Percentiles rank a stretch among this genome's conserved stretches.
Evolutionary conservation across 2,797 vertebrate species (phyloP).

Genomic region (Helarctos malayanus): DNA sequence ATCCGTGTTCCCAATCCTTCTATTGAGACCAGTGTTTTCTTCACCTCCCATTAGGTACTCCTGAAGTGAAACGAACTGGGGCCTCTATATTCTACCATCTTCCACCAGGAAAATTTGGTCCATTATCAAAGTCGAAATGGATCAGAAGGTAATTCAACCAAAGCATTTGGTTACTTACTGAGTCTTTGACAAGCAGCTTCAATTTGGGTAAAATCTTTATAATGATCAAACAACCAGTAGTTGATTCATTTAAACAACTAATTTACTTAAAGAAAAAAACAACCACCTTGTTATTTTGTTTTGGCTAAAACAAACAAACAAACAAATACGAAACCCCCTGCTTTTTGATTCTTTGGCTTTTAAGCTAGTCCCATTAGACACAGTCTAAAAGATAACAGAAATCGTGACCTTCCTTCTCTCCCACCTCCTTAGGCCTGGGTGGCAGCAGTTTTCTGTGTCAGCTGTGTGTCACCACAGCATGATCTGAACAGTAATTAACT

Average conservation of each 20-base stretch:
- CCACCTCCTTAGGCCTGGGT: conserved; percentile 69
- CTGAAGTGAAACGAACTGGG: background rate
- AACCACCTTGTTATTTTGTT: background rate
- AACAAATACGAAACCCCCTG: background rate
- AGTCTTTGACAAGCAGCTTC: conserved; percentile 30
- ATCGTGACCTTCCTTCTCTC: conserved; percentile 70
- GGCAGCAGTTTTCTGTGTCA: conserved; percentile 80
- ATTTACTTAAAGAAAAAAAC: background rate
- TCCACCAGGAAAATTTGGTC: conserved; percentile 13
- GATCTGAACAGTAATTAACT: conserved; percentile 82
- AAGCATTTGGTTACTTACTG: background rate
- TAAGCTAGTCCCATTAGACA: conserved; percentile 61
- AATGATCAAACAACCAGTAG: conserved; percentile 1
- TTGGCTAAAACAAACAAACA: conserved; percentile 47
- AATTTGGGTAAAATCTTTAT: background rate
- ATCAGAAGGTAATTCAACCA: conserved; percentile 39
- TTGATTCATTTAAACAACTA: conserved; percentile 40
- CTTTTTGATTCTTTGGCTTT: conserved; percentile 56
- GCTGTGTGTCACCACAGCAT: conserved; percentile 69
- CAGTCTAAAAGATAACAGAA: conserved; percentile 72
- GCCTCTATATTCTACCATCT: background rate
- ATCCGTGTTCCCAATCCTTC: background rate
- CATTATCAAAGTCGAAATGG: background rate
- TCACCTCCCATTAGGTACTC: background rate
- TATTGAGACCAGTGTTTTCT: background rate